A percentile compares a stretch with the other conserved stretches of the same genome.
phyloP scores from a whole-genome alignment of 2,797 vertebrate species.

The Gymnopithys bicolor region DNA sequence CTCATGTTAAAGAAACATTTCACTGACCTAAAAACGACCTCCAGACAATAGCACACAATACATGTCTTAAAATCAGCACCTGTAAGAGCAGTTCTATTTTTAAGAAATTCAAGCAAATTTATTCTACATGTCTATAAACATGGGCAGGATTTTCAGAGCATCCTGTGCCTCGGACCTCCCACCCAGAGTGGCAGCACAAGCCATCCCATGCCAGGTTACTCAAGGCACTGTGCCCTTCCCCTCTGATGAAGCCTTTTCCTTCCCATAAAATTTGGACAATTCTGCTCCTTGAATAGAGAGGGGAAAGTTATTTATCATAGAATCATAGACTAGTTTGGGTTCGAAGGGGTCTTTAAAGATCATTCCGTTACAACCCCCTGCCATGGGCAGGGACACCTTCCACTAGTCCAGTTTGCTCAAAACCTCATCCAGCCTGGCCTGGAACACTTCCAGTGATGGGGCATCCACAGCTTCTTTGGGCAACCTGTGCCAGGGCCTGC shows the following conservation, averaged over 20 bases:
- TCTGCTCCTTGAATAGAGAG: neutral
- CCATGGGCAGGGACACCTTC: neutral
- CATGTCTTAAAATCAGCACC: neutral
- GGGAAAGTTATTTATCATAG: neutral
- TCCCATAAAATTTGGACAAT: neutral
- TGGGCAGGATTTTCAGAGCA: neutral
- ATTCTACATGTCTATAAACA: neutral
- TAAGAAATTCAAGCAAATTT: neutral
- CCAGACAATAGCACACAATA: rapidly evolving
- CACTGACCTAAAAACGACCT: neutral
- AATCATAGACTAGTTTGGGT: neutral
- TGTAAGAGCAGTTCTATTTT: neutral
- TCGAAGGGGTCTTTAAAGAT: neutral
- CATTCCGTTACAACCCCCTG: neutral
- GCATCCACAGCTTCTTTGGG: neutral
- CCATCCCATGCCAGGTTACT: neutral
- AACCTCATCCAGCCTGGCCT: neutral
- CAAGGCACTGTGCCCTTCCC: neutral
- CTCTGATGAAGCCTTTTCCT: neutral
- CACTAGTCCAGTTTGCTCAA: neutral
- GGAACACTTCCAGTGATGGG: neutral
- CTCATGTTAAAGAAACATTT: neutral
- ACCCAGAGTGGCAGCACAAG: neutral
- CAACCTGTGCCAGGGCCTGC: neutral
- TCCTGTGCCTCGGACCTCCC: neutral